Conservation (phyloP, 2,888 invertebrate genomes). For the Pheosia tremula region DNA sequence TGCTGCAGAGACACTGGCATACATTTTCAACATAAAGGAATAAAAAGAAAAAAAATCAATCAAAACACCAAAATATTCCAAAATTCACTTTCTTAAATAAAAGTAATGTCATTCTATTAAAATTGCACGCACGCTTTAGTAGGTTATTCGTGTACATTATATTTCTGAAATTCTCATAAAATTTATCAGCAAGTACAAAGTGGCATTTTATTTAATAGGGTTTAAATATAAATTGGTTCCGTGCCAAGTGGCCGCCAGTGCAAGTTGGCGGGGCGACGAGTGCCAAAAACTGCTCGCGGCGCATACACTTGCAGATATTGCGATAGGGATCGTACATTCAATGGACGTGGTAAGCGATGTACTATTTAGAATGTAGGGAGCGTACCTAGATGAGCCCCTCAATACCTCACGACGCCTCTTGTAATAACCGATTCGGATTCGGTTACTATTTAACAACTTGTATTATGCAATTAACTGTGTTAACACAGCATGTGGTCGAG, state of each 20-base stretch:
- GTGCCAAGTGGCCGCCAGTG: slow-evolving; percentile 50
- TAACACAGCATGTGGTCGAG: too few relatives aligned
- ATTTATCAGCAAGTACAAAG: slow-evolving; percentile 51
- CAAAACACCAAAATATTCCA: neutral
- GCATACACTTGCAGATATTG: slow-evolving; percentile 57
- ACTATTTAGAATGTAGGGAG: slow-evolving; percentile 9
- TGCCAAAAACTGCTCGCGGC: slow-evolving; percentile 59
- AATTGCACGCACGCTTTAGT: neutral
- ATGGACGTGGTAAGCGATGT: neutral
- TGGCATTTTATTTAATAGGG: slow-evolving; percentile 60
- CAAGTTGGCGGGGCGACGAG: slow-evolving; percentile 39
- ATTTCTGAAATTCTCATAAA: slow-evolving; percentile 27
- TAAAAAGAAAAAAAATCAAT: neutral
- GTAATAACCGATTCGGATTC: too few relatives aligned
- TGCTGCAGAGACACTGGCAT: too few relatives aligned
- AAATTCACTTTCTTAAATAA: neutral
- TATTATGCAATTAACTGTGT: too few relatives aligned
- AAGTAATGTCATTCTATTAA: neutral
- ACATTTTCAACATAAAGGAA: too few relatives aligned
- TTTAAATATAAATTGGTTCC: slow-evolving; percentile 61
- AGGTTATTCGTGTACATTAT: neutral
- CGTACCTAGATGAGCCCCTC: neutral
- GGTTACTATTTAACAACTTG: too few relatives aligned
- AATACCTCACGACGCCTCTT: too few relatives aligned
- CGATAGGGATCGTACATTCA: slow-evolving; percentile 32